Evolutionary conservation across 2,113 vertebrate genomes (phyloP), one percentile per base, ranked within the genome.

Genomic region (Oriolus oriolus): DNA sequence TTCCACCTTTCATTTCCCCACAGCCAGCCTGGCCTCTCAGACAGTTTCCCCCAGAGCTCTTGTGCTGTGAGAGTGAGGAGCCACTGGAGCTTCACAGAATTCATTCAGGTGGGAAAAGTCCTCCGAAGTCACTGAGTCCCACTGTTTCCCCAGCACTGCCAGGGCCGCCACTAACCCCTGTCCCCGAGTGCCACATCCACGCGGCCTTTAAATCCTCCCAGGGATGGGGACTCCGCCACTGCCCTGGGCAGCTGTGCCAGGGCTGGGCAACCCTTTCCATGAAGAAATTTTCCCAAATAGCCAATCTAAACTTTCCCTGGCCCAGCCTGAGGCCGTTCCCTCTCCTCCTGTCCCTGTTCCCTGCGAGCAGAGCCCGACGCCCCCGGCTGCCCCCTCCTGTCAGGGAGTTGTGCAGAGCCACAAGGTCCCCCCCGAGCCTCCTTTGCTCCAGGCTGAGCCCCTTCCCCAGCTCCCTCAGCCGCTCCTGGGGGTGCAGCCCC

Each of bases 91-190:
- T 27, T 27, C 56, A 56, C 13, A 44, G 42, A 70, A 56, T 28
- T 49, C 71, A 33, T 49, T 28, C 56, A 37, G 41, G 41, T 28
- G 65, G 42, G 49, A 31, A 37, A 84, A 70, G 39, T 18, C 31
- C 35, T 69, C 15, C 35, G 13, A 54, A 37, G 21, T 18, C 45
- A 39, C 60, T 0, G 23, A 52, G 21, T 47, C 41, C 24, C 39
- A 2, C 54, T 3, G 2, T 11, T 26, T 11, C 19, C 17, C 5
- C 24, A 68, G 53, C 61, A 60, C 53, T 61, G 53, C 33, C 69
- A 28, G 39, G 39, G 53, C 45, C 0, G 0, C 9, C 28, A 30
- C 28, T 30, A 3, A 2, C 28, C 19, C 11, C 0, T 6, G 60
- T 45, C 60, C 69, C 69, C 60, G 60, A 1, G 11, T n/a, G 53